Percentiles rank a stretch among this genome's conserved stretches.
phyloP scores from a whole-genome alignment of 2,888 invertebrate genomes.

The Tipula unca region DNA sequence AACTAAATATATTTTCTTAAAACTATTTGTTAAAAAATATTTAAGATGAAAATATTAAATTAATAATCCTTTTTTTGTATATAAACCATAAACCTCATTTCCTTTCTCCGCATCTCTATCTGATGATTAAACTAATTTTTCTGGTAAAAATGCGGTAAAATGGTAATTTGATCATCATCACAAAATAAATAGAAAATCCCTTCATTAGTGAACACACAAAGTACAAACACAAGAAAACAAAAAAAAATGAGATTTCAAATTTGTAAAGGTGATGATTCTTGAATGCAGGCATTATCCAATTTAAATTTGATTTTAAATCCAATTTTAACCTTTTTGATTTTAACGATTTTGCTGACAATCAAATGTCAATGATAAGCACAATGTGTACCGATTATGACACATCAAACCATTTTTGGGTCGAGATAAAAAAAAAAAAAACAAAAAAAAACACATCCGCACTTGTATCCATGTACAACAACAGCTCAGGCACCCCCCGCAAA shows the following conservation, averaged over 20 bases:
- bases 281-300: background rate
- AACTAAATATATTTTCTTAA: background rate
- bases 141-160: background rate
- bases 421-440: background rate
- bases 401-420: background rate
- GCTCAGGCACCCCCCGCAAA: background rate
- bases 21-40: background rate
- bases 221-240: too few species aligned
- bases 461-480: background rate
- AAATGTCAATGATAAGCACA: background rate
- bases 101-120: background rate
- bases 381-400: background rate
- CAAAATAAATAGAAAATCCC: background rate
- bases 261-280: background rate
- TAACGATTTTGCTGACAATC: background rate
- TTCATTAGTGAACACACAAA: background rate
- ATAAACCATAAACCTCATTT: background rate
- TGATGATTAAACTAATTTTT: background rate
- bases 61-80: background rate
- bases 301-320: background rate
- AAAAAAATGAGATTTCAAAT: background rate
- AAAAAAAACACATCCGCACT: background rate
- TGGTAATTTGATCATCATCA: constrained; percentile 8
- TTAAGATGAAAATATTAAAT: background rate
- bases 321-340: background rate